Evolutionary conservation across 2,888 invertebrate species (phyloP).

Genomic region (Orthosia gothica): DNA sequence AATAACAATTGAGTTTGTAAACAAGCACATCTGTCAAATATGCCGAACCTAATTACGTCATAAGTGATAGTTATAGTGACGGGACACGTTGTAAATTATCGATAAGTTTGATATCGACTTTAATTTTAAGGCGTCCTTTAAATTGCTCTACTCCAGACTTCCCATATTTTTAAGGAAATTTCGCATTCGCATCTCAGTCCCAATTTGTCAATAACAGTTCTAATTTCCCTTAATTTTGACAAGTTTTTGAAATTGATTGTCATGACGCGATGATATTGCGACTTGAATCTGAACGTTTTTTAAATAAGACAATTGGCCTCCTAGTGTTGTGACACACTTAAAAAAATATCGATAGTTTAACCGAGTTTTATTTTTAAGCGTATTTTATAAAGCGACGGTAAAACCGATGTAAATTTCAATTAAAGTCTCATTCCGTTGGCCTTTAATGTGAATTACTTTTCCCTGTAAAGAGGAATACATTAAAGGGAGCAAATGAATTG

Average conservation of each 20-base stretch:
- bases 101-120: not conserved
- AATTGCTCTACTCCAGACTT: no score
- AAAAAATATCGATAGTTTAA: constrained; percentile 18
- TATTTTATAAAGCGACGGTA: constrained; percentile 6
- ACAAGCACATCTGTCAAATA: constrained; percentile 71
- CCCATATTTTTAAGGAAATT: no score
- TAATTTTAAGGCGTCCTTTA: no score
- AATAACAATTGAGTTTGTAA: constrained; percentile 54
- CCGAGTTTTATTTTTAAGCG: not conserved
- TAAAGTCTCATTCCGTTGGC: constrained; percentile 37
- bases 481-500: constrained; percentile 54
- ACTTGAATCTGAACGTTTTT: no score
- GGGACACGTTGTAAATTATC: constrained; percentile 22
- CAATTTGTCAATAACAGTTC: no score
- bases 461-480: constrained; percentile 52
- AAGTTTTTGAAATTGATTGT: no score
- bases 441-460: constrained; percentile 51
- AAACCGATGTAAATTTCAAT: constrained; percentile 46
- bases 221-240: no score
- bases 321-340: constrained; percentile 59
- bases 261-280: no score
- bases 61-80: constrained; percentile 72
- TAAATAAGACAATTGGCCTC: no score
- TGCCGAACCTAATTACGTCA: constrained; percentile 67
- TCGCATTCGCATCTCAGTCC: no score